Evolutionary conservation across 2,797 vertebrate genomes (phyloP), one percentile per base, ranked within the genome.

Genomic region (Melanotaenia maccullochi): DNA sequence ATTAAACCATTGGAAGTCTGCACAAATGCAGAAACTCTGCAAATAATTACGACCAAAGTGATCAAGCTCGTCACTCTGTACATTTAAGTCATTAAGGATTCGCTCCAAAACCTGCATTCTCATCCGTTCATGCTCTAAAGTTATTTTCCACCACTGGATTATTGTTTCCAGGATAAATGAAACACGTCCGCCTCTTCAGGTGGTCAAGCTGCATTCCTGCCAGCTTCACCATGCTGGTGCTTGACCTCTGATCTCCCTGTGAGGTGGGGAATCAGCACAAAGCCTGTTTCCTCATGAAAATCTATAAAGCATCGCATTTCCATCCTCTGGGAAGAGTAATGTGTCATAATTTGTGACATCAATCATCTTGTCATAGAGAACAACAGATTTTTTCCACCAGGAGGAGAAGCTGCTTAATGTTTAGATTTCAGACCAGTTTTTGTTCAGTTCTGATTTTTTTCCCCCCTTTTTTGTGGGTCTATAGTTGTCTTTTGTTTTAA

Each of bases 261-360:
- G 42, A 20, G 42, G 18, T 0, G 18, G 18, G 42, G 14, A 14
- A 18, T 42, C 42, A 47, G 40, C 11, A 44, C 16, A 44, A 44
- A 40, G 11, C 12, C 38, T 40, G 38, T 40, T 40, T 76, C 60
- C 74, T 35, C 65, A 60, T 40, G 20, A 6, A 4, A 58, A 79
- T 85, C 85, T 54, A 79, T 88, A 69, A 75, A 70, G 77, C 30
- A 5, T 77, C 82, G 13, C 3, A 18, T 86, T 73, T 77, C 60
- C 52, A 2, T 52, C 14, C 20, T 54, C 30, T 12, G 65, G 68
- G 65, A 65, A 32, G 55, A 13, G 5, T 76, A 62, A 86, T 64
- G 75, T 75, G 68, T 82, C 79, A 79, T 73, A 57, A 80, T 81
- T 8, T 55, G 66, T 54, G 71, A 58, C 82, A 73, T 88, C 81